Evolutionary conservation across 2,113 vertebrate genomes (phyloP).

Genomic region (Cynoglossus semilaevis): DNA sequence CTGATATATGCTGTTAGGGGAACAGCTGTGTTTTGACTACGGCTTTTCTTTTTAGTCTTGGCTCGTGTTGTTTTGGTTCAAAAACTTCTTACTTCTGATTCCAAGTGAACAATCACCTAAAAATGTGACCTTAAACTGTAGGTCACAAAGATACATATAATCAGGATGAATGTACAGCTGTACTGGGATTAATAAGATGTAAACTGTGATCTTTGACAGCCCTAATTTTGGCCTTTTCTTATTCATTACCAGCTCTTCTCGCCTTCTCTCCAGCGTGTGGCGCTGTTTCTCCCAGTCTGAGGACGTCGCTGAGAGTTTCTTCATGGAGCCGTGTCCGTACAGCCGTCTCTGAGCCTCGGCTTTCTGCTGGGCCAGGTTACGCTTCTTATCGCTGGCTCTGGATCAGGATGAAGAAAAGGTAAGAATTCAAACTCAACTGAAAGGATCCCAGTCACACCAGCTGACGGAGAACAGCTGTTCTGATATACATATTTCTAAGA

Average conservation of each 20-base stretch:
- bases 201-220: too few relatives aligned
- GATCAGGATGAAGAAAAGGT: slow-evolving; percentile 40
- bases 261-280: slow-evolving; percentile 88
- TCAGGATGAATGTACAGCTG: too few relatives aligned
- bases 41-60: not conserved
- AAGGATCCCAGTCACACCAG: not conserved
- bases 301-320: slow-evolving; percentile 85
- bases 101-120: too few relatives aligned
- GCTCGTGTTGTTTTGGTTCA: too few relatives aligned
- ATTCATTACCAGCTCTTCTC: slow-evolving; percentile 93
- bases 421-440: slow-evolving; percentile 2
- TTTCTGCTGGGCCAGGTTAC: slow-evolving; percentile 94
- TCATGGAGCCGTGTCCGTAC: slow-evolving; percentile 90
- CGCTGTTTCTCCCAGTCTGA: slow-evolving; percentile 95
- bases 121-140: too few relatives aligned
- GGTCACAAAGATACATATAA: too few relatives aligned
- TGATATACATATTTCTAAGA: not conserved
- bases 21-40: too few relatives aligned
- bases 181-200: too few relatives aligned
- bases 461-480: not conserved
- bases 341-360: slow-evolving; percentile 93
- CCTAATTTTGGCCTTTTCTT: too few relatives aligned
- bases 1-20: too few relatives aligned
- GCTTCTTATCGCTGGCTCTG: slow-evolving; percentile 96
- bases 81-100: too few relatives aligned